phyloP scores from a whole-genome alignment of 1,140 invertebrate genomes.

The Adoxophyes honmai region DNA sequence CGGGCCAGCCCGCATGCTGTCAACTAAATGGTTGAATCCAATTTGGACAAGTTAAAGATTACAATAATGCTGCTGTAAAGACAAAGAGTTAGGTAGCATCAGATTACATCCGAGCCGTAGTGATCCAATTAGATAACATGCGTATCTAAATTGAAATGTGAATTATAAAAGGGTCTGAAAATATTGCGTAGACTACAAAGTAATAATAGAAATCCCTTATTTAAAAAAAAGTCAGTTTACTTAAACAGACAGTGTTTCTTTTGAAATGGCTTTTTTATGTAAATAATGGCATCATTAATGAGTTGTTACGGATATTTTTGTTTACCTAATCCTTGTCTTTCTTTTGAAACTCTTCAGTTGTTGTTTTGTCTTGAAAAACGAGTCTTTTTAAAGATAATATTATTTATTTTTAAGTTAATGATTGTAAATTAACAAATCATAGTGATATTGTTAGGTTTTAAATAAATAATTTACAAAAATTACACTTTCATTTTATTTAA shows the following conservation, averaged over 20 bases:
- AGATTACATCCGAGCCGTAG: too few relatives aligned
- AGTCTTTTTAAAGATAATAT: constrained; percentile 50
- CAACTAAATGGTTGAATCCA: not conserved
- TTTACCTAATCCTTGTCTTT: not conserved
- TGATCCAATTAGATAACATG: too few relatives aligned
- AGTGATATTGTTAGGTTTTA: constrained; percentile 53
- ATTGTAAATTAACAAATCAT: constrained; percentile 73
- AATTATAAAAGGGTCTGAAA: too few relatives aligned
- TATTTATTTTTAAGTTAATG: constrained; percentile 70
- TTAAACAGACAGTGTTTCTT: too few relatives aligned
- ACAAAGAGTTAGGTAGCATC: not conserved
- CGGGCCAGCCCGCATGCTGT: not conserved
- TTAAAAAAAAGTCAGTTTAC: too few relatives aligned
- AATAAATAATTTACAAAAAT: constrained; percentile 50
- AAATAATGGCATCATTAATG: too few relatives aligned
- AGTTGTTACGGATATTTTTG: too few relatives aligned
- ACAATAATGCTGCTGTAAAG: not conserved
- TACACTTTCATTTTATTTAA: not conserved
- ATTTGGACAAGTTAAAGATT: not conserved
- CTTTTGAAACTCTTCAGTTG: constrained; percentile 51
- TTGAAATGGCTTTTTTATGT: too few relatives aligned
- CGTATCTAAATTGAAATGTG: too few relatives aligned
- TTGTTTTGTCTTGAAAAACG: constrained; percentile 53
- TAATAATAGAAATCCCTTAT: too few relatives aligned
- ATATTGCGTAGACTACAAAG: too few relatives aligned